These are phyloP conservation scores for Notiomystis cincta DNA, from an alignment of 2,113 vertebrate species.

Conservation along the genomic window DNA sequence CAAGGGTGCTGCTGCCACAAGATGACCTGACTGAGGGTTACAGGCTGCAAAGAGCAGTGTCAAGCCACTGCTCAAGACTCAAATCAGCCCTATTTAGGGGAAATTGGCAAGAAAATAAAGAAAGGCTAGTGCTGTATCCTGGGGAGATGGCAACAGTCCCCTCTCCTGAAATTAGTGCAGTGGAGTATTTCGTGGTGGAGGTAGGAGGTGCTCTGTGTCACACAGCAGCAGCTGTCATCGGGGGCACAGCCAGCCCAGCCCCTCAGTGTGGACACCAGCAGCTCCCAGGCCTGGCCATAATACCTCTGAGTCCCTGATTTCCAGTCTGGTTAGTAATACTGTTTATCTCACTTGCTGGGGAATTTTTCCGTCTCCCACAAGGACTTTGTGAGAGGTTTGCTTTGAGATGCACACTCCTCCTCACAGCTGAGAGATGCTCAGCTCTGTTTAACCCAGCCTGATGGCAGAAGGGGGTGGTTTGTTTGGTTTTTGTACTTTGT, in stretches of 20 bases:
- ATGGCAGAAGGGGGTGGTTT: not conserved
- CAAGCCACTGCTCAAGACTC: not conserved
- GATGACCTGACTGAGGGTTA: not conserved
- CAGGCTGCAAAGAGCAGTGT: rapidly evolving
- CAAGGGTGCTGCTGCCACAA: not conserved
- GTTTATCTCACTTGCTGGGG: not conserved
- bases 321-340: not conserved
- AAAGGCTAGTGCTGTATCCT: too few species aligned
- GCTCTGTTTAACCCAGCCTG: not conserved
- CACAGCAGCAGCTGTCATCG: not conserved
- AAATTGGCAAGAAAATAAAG: too few species aligned
- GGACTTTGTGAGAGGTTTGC: not conserved
- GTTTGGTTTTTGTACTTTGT: not conserved
- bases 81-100: not conserved
- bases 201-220: not conserved
- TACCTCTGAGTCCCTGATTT: not conserved
- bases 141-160: not conserved
- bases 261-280: not conserved
- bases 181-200: rapidly evolving
- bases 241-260: not conserved
- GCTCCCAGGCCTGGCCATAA: not conserved
- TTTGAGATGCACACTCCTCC: not conserved
- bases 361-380: not conserved
- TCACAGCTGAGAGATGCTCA: not conserved
- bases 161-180: not conserved